A percentile compares a stretch with the other conserved stretches of the same genome.
phyloP scores from a whole-genome alignment of 2,113 vertebrate species.

The Scomber japonicus region DNA sequence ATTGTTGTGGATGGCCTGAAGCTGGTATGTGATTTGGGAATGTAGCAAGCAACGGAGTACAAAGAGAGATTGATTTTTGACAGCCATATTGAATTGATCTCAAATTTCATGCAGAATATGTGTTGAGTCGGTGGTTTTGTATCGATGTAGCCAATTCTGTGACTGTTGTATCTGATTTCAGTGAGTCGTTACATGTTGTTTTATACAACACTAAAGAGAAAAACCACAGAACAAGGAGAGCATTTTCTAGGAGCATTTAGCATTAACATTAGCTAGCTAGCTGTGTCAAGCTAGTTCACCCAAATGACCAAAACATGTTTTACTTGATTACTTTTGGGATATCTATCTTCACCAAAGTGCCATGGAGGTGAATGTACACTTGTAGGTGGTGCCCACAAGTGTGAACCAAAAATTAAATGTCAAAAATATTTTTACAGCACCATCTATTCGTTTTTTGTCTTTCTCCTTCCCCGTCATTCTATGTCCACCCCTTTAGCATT shows the following conservation, averaged over 20 bases:
- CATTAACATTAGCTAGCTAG: background rate
- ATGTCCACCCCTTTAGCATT: background rate
- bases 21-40: background rate
- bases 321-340: background rate
- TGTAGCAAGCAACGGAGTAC: background rate
- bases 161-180: too few species aligned
- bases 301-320: background rate
- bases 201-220: too few species aligned
- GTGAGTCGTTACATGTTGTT: too few species aligned
- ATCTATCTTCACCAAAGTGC: background rate
- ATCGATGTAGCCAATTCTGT: too few species aligned
- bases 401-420: constrained; percentile 9
- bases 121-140: too few species aligned
- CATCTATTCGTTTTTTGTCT: constrained; percentile 3
- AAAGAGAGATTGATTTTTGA: too few species aligned
- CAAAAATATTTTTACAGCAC: constrained; percentile 8
- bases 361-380: background rate
- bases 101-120: too few species aligned
- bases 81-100: too few species aligned
- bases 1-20: background rate
- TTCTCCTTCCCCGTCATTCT: background rate
- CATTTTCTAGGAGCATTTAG: too few species aligned
- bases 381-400: background rate
- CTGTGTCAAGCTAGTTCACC: background rate
- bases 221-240: too few species aligned